Base-by-base conservation (phyloP, 2,888 invertebrate species). In the Spodoptera picta region DNA sequence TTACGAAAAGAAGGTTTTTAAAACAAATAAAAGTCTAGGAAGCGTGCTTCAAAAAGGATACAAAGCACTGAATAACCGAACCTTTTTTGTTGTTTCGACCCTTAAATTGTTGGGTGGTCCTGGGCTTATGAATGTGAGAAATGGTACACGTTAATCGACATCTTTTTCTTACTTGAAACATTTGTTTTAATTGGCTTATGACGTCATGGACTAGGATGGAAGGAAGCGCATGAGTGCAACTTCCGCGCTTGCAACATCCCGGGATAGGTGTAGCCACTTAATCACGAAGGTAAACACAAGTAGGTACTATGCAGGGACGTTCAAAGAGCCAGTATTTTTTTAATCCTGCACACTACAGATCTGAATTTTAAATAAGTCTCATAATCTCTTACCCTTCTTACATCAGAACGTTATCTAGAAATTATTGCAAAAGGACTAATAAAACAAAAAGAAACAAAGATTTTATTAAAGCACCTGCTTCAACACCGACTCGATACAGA, bases 391-490 rank as follows among this genome's bases (percentile, higher is more conserved):
- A 54, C 14, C 7, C 36, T 42, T 64, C 57, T 42, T 59, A 48
- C n/a, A 49, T 27, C 48, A 57, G 49, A 60, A 61, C 48, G 14
- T 24, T n/a, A 47, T 27, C 3, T 50, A 68, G 65, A 79, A 66
- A 74, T 66, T 62, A 62, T 54, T 66, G 65, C 63, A 57, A 74
- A 67, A 74, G 58, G 70, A 69, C 66, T 78, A 71, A 80, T 71
- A 79, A 73, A 69, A 59, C 73, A 71, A 81, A 84, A 86, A 85
- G 86, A 87, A 87, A 84, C 83, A 66, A 75, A 77, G 76, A 86
- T 85, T 85, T 87, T 79, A 84, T 78, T 77, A 71, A 74, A 73
- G 67, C 67, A 68, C 73, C 65, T 69, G 65, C 61, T 49, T 58
- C 44, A 58, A 60, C 65, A 70, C 47, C 44, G 55, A 36, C 53